phyloP scores from a whole-genome alignment of 1,140 invertebrate genomes.

The Limonius californicus region DNA sequence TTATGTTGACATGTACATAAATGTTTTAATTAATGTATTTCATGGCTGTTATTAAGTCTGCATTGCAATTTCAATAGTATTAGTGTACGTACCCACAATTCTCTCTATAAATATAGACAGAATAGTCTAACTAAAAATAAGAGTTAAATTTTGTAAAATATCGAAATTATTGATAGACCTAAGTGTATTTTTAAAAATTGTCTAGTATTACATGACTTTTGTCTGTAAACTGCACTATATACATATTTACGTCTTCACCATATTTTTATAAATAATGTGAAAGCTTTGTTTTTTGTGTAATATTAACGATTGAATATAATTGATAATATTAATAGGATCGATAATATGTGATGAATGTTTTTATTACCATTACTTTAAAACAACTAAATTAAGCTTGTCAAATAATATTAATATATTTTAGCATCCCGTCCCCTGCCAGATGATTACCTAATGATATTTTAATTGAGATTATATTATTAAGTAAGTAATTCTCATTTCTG shows the following conservation, averaged over 20 bases:
- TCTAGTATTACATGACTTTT: slow-evolving; percentile 12
- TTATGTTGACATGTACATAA: slow-evolving; percentile 9
- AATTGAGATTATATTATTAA: too few species aligned
- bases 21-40: slow-evolving; percentile 11
- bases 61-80: slow-evolving; percentile 13
- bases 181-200: slow-evolving; percentile 15
- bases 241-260: slow-evolving; percentile 8
- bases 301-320: not conserved
- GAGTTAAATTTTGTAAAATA: slow-evolving; percentile 11
- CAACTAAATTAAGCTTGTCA: too few species aligned
- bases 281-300: slow-evolving; percentile 5
- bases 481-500: too few species aligned
- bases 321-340: not conserved
- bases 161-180: slow-evolving; percentile 1
- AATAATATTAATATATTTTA: not conserved
- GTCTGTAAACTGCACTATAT: slow-evolving; percentile 11
- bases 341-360: not conserved
- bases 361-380: not conserved
- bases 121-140: not conserved
- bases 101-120: slow-evolving; percentile 3
- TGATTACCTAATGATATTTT: not conserved
- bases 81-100: slow-evolving; percentile 5
- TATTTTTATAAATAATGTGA: slow-evolving; percentile 6
- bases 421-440: not conserved
- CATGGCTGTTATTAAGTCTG: slow-evolving; percentile 13